phyloP scores from a whole-genome alignment of 2,113 vertebrate species.

The Sander vitreus region DNA sequence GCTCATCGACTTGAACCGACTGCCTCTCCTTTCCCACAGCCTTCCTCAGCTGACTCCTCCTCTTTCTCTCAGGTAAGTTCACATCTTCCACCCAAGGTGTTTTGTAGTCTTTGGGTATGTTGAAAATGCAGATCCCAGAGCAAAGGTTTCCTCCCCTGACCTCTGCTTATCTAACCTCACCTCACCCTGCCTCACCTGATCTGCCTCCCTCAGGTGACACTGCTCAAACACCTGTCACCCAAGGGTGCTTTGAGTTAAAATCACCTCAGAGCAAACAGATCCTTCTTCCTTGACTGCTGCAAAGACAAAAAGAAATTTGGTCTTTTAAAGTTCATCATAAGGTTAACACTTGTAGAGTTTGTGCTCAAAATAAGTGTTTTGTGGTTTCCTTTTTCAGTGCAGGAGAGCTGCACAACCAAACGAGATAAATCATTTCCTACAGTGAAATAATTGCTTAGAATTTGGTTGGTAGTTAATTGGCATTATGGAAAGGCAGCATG shows the following conservation, averaged over 20 bases:
- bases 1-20: slow-evolving; percentile 33
- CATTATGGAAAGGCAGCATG: background rate
- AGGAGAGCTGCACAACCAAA: background rate
- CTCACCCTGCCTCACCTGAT: slow-evolving; percentile 34
- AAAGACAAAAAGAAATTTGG: background rate
- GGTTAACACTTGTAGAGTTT: background rate
- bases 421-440: background rate
- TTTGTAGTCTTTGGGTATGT: slow-evolving; percentile 16
- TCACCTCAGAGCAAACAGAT: slow-evolving; percentile 15
- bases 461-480: background rate
- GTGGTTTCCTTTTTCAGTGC: background rate
- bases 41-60: background rate
- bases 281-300: background rate
- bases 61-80: background rate
- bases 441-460: background rate
- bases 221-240: slow-evolving; percentile 38
- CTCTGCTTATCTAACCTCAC: slow-evolving; percentile 46
- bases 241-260: slow-evolving; percentile 14
- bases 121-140: slow-evolving; percentile 41
- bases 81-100: too few relatives aligned
- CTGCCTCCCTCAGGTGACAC: slow-evolving; percentile 46
- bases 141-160: slow-evolving; percentile 32
- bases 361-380: background rate
- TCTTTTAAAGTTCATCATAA: background rate
- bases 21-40: background rate